Evolutionary conservation across 2,888 invertebrate species (phyloP), one percentile per base, ranked within the genome.

Genomic region (Acholoe squamosa): DNA sequence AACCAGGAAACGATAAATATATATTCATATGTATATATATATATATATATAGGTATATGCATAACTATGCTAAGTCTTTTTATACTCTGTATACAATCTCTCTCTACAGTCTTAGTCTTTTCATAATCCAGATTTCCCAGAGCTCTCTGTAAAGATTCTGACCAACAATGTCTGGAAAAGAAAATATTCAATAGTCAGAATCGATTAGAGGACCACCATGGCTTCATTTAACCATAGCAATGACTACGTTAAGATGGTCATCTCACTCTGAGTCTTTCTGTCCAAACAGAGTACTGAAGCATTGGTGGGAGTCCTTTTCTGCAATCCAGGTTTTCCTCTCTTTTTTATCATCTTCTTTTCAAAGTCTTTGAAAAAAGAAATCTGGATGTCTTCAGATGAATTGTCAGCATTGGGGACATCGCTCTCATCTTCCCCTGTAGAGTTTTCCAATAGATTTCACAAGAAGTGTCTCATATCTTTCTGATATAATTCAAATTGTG

Each of bases 1-100:
- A 28, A n/a, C 71, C 71, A 25, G 31, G 25, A 71, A 71, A 71
- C 71, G 31, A 28, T 28, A 28, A 16, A 76, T 76, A 76, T 28
- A 76, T 76, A 76, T 76, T n/a, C 25, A 76, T 61, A 61, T 61
- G 1, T 61, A 61, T 61, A 61, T 25, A 61, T n/a, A n/a, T n/a
- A n/a, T 71, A 71, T 71, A 71, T n/a, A 77, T 77, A 28, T 80
- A 80, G 31, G 43, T 80, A 80, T 80, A 80, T 80, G 25, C 34
- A 80, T 80, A 80, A 0, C 19, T 43, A 80, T 80, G 33, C 16
- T 80, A 80, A 80, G 80, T 80, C 80, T 80, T 80, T 5, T 34
- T 80, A 80, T 34, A 71, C 71, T 71, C 28, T 71, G 71, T 71
- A 71, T 71, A 71, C 71, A 71, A 71, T 71, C 71, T 71, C 71